Evolutionary conservation across 2,888 invertebrate genomes (phyloP), one percentile per base, ranked within the genome.

Genomic region (Andrena bicolor): DNA sequence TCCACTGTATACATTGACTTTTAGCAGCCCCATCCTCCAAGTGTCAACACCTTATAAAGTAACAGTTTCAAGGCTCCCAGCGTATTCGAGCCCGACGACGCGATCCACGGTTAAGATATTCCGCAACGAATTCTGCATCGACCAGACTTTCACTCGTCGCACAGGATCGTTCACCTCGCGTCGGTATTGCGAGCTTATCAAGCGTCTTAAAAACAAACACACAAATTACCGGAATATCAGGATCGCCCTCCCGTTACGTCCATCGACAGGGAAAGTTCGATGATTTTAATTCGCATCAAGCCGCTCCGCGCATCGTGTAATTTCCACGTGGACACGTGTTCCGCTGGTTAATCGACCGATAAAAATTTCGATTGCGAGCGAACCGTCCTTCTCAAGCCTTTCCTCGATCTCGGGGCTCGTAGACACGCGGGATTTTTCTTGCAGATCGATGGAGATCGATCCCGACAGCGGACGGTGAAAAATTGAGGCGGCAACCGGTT

Each of bases 401-500:
- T 51, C 28, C 16, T 20, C 72, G 76, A 53, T 49, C 56, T 8
- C 16, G 35, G 35, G 20, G 53, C 53, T 30, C 51, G 56, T 16
- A 48, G 30, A 41, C 56, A 63, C 63, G 49, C 51, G 71, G 61
- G 58, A 76, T 61, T 82, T 83, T 82, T 82, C 82, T 82, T 76
- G 82, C 60, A 26, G 51, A 23, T 7, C 41, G 71, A 49, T 56
- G 61, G n/a, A 65, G 68, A 80, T 74, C 68, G 56, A 53, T 41
- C 70, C 28, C 60, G 35, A 60, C 26, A 66, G 13, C 49, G 65
- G 61, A 30, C 20, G 7, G 63, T 72, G 85, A 88, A 89, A 88
- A 88, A 88, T 83, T 69, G 35, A 10, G 23, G 41, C 32, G 63
- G 61, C 75, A 85, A 90, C 89, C 89, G 88, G 88, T 90, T 86